Conservation (phyloP, 2,113 vertebrate genomes). For the Sphyrna mokarran region DNA sequence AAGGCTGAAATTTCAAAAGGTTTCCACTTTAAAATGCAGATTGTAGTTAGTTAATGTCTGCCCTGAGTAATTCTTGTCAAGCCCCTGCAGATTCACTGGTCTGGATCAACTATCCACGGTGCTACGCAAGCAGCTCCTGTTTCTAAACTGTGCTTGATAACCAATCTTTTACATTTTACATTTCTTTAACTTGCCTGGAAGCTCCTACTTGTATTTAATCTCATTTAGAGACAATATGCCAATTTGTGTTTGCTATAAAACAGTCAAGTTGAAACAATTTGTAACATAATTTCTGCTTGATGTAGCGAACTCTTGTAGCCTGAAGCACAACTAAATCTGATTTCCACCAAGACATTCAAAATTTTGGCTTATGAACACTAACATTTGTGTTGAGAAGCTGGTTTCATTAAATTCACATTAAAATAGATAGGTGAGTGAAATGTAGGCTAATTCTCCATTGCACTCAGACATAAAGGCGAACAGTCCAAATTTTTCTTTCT, state of each 20-base stretch:
- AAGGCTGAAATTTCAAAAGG: neutral
- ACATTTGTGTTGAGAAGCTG: neutral
- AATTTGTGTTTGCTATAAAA: constrained; percentile 19
- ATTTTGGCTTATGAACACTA: neutral
- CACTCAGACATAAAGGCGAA: neutral
- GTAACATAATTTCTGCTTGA: neutral
- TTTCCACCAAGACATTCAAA: neutral
- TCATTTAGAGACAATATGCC: neutral
- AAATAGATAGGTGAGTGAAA: neutral
- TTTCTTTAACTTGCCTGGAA: neutral
- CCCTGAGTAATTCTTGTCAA: neutral
- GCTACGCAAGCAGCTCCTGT: neutral
- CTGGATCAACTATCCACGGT: neutral
- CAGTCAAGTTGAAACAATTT: neutral
- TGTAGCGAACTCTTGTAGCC: neutral
- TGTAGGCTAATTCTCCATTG: neutral
- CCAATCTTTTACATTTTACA: neutral
- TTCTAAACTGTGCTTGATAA: neutral
- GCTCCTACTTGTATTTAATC: neutral
- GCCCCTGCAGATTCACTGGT: neutral
- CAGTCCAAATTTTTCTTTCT: neutral
- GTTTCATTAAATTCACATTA: neutral
- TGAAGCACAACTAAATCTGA: neutral
- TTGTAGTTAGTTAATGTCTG: neutral
- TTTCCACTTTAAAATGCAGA: too few species aligned